Conservation (phyloP, 2,797 vertebrate genomes). For the Crenichthys baileyi region DNA sequence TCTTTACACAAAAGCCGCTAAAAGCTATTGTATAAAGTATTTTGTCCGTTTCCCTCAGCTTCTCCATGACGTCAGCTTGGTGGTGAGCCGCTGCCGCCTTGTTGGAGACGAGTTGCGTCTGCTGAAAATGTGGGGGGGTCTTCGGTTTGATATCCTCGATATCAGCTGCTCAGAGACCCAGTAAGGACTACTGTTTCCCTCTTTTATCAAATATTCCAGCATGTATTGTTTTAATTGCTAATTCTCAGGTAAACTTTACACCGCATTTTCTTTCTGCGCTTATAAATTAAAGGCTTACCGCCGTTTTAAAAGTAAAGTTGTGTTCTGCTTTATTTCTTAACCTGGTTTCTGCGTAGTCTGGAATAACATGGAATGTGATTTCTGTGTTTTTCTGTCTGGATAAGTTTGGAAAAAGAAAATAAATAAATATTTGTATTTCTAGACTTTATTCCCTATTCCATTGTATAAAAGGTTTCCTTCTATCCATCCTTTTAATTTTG, state of each 20-base stretch:
- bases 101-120: slow-evolving; percentile 81
- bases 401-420: too few species aligned
- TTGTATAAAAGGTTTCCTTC: too few species aligned
- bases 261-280: background rate
- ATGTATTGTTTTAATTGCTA: background rate
- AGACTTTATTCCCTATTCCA: too few species aligned
- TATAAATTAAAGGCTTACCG: too few species aligned
- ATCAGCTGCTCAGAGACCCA: slow-evolving; percentile 71
- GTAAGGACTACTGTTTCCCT: slow-evolving; percentile 60
- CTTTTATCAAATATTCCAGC: background rate
- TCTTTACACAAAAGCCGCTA: background rate
- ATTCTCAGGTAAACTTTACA: background rate
- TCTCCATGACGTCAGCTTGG: slow-evolving; percentile 77
- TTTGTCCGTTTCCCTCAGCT: slow-evolving; percentile 61
- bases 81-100: slow-evolving; percentile 77
- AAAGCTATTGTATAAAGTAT: background rate
- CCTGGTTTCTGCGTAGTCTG: background rate
- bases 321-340: background rate
- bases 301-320: background rate
- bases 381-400: too few species aligned
- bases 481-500: too few species aligned
- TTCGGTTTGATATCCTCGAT: slow-evolving; percentile 71
- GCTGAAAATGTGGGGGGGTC: slow-evolving; percentile 77
- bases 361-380: too few species aligned
- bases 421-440: too few species aligned